Base-by-base conservation (phyloP, 2,888 invertebrate genomes). In the Pardosa pseudoannulata region DNA sequence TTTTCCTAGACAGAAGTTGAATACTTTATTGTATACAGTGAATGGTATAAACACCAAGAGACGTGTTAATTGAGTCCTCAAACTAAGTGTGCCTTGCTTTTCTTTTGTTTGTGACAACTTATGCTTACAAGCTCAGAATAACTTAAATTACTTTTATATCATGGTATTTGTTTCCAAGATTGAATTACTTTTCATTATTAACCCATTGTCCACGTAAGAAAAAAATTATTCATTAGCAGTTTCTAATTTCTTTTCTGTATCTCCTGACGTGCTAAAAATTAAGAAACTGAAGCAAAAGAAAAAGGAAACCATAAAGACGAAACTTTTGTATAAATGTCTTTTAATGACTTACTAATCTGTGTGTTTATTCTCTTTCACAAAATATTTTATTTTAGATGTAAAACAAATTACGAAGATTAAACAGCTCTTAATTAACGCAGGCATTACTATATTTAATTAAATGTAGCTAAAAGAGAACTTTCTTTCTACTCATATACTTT, bases 331-430 rank as follows among this genome's bases (percentile, higher is more conserved):
- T 5, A 46, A 46, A 46, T 46, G 41, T 16, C 16, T 46, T 46
- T 16, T 46, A 46, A 46, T 46, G 16, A 2, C 41, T 46, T 46
- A 46, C 16, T 46, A 46, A 46, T 46, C 41, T 46, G 9, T n/a
- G n/a, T 46, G 7, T 46, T 46, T 46, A 46, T 5, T 13, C 16
- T 13, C 41, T 16, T 46, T 2, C n/a, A n/a, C n/a, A 5, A 13
- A 46, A 11, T 46, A 46, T 13, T 46, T 16, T 46, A 46, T 7
- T 46, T 46, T 46, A 11, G 9, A 9, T n/a, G 2, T 46, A 16
- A 46, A 46, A 13, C 41, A 46, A 46, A 46, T 46, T 46, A 46
- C 41, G 16, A 46, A 46, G 41, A 46, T 46, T 46, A 46, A 46
- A 46, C 16, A 9, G 41, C 41, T 46, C 16, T 46, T 46, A 46